Conservation (phyloP, 2,888 invertebrate genomes). For the Ecdyonurus torrentis region DNA sequence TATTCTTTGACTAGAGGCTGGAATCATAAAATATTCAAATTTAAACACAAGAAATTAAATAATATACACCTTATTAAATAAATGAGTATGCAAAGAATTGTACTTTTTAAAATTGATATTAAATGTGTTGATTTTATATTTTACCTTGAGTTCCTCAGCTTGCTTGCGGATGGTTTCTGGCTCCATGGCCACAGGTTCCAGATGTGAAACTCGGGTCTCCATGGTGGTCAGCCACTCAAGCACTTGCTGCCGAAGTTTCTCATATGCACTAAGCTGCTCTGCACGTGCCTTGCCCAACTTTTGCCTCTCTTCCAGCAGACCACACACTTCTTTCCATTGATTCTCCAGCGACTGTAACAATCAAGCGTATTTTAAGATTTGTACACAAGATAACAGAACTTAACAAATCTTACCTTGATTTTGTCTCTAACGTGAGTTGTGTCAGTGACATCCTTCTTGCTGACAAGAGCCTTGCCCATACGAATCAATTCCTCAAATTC, state of each 20-base stretch:
- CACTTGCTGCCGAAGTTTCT: slow-evolving; percentile 63
- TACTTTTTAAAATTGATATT: slow-evolving; percentile 2
- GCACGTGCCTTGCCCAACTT: slow-evolving; percentile 66
- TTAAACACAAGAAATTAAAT: neutral
- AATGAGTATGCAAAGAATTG: neutral
- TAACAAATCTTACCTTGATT: slow-evolving; percentile 38
- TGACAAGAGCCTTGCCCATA: slow-evolving; percentile 62
- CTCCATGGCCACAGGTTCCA: slow-evolving; percentile 78
- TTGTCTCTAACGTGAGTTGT: slow-evolving; percentile 66
- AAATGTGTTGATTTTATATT: neutral
- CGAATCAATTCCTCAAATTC: slow-evolving; percentile 62
- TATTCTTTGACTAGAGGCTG: slow-evolving; percentile 74
- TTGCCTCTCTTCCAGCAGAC: slow-evolving; percentile 66
- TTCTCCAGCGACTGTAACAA: slow-evolving; percentile 48
- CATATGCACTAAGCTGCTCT: slow-evolving; percentile 75
- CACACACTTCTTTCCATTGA: slow-evolving; percentile 76
- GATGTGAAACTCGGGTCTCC: slow-evolving; percentile 55
- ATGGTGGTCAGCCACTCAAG: slow-evolving; percentile 69
- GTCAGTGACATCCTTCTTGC: slow-evolving; percentile 78
- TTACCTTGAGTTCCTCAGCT: slow-evolving; percentile 52
- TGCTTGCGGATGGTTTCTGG: slow-evolving; percentile 70
- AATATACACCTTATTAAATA: slow-evolving; percentile 1
- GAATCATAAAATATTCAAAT: slow-evolving; percentile 10
- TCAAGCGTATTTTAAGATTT: neutral
- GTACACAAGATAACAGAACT: neutral